These are phyloP conservation scores for Dolichomitus sp. DNA, from an alignment of 2,888 invertebrate species.

Conservation along the genomic window DNA sequence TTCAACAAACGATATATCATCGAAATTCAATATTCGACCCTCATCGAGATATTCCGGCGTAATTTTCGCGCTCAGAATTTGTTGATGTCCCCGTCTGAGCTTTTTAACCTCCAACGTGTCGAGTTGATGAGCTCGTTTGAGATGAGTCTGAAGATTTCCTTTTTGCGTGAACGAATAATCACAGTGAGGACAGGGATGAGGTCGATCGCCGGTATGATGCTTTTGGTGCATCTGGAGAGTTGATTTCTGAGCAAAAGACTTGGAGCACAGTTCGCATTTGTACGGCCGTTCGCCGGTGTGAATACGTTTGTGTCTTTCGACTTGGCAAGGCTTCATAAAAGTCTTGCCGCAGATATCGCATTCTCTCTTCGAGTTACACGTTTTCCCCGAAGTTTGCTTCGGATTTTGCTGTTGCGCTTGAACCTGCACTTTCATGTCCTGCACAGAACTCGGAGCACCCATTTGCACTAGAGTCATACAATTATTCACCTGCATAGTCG, in stretches of 20 bases:
- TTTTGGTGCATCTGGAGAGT: constrained; percentile 89
- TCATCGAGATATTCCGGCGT: constrained; percentile 72
- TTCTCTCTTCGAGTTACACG: constrained; percentile 72
- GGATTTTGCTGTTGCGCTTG: constrained; percentile 27
- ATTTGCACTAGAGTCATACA: constrained; percentile 66
- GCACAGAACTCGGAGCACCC: constrained; percentile 30
- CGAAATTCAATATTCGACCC: constrained; percentile 75
- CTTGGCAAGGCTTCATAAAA: constrained; percentile 87
- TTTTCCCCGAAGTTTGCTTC: constrained; percentile 38
- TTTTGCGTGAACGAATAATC: constrained; percentile 88
- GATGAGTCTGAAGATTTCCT: constrained; percentile 89
- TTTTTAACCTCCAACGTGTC: constrained; percentile 75
- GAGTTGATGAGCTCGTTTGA: constrained; percentile 86
- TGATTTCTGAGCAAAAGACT: constrained; percentile 89
- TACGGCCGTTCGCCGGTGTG: constrained; percentile 89
- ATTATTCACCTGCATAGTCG: constrained; percentile 59
- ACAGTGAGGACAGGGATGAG: constrained; percentile 88
- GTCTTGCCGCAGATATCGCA: constrained; percentile 86
- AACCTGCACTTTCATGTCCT: constrained; percentile 26
- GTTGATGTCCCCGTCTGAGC: constrained; percentile 70
- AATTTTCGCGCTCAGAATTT: constrained; percentile 72
- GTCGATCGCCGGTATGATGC: constrained; percentile 88
- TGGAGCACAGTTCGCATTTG: constrained; percentile 88
- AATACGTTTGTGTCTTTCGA: constrained; percentile 87
- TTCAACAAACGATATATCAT: constrained; percentile 80